Base-by-base conservation (phyloP, 1,140 invertebrate species). In the Mamestra configurata region DNA sequence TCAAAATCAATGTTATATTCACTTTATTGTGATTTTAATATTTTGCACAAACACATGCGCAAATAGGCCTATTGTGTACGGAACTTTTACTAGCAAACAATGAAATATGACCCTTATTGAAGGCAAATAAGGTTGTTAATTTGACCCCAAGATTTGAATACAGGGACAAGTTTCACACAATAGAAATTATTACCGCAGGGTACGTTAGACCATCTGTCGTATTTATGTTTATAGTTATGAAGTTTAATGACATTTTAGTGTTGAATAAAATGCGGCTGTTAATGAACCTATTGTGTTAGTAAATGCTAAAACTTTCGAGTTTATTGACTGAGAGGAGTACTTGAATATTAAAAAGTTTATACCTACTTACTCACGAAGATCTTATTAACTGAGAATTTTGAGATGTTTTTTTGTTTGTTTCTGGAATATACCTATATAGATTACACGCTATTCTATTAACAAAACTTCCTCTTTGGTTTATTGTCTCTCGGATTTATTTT, bases 141-240 rank as follows among this genome's bases (percentile, higher is more conserved):
- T 87, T 86, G 81, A 82, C 83, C 83, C 86, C 73, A 87, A 84
- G 61, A 83, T 84, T 82, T 88, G 84, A 82, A 85, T 86, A 85
- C 86, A 84, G 80, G n/a, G 77, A 80, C 79, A 79, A 82, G 73
- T 51, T 76, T 72, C 13, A 86, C 84, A 88, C 87, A 87, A 89
- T 84, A 86, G 82, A 85, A 85, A 85, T n/a, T 86, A 86, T 84
- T 82, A 83, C 81, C 64, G 82, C 84, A 80, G 86, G 88, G 86
- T 83, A 82, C 76, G 66, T 82, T 80, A 81, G 81, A 77, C 87
- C 90, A 92, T 92, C 90, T 92, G 90, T 91, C 88, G 85, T 81
- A 43, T 66, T 86, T 86, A 85, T 80, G 79, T 84, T 79, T 84
- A 85, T 86, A 80, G 79, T 84, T 88, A 87, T 86, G 83, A 82